Percentiles rank a stretch among this genome's conserved stretches.
phyloP scores from a whole-genome alignment of 1,140 invertebrate genomes.

The Drosophila eugracilis region DNA sequence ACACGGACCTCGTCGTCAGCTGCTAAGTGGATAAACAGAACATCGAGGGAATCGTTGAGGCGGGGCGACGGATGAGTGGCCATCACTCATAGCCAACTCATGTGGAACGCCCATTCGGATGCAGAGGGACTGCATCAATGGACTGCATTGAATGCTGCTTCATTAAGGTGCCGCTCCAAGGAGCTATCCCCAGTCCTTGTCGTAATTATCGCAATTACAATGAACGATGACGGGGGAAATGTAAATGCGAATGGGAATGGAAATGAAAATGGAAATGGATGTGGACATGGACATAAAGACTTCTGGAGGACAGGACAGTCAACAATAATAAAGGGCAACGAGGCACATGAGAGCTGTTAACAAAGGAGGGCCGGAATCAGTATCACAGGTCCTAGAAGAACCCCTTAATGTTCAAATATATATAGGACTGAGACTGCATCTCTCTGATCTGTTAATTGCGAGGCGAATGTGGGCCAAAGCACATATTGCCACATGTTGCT shows the following conservation, averaged over 20 bases:
- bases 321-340: constrained; percentile 76
- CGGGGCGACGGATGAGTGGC: constrained; percentile 29
- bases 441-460: constrained; percentile 78
- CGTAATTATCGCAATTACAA: constrained; percentile 82
- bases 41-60: constrained; percentile 4
- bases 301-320: constrained; percentile 17
- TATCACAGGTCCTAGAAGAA: constrained; percentile 20
- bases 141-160: constrained; percentile 70
- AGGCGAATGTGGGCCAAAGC: constrained; percentile 67
- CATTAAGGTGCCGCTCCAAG: constrained; percentile 67
- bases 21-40: constrained; percentile 75
- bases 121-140: constrained; percentile 37
- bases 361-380: constrained; percentile 15
- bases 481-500: constrained; percentile 61
- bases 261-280: constrained; percentile 8
- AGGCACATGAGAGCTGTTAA: constrained; percentile 48
- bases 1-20: constrained; percentile 47
- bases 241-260: constrained; percentile 39
- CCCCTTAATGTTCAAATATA: constrained; percentile 26
- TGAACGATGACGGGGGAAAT: constrained; percentile 64
- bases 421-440: constrained; percentile 21
- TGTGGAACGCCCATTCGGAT: constrained; percentile 13
- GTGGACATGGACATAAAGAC: neutral
- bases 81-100: constrained; percentile 19
- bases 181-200: constrained; percentile 56